These are phyloP conservation scores for Carollia perspicillata DNA, from an alignment of 2,113 vertebrate genomes.

Conservation along the genomic window DNA sequence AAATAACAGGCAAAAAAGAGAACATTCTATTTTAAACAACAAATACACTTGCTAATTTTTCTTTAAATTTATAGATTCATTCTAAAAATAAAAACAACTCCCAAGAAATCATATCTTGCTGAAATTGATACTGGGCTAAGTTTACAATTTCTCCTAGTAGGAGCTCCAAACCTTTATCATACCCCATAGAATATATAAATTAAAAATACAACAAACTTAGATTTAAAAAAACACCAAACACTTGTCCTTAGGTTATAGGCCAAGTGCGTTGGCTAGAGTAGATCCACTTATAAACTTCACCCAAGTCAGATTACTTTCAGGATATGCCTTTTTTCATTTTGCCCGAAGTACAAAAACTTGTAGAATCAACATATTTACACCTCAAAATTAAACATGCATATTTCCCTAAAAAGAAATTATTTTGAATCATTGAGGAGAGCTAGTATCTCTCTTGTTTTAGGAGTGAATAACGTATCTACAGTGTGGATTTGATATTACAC, in stretches of 20 bases:
- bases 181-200: not conserved
- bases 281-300: not conserved
- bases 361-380: not conserved
- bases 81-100: constrained; percentile 42
- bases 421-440: not conserved
- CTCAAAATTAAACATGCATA: not conserved
- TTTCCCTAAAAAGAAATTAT: constrained; percentile 32
- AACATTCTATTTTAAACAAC: not conserved
- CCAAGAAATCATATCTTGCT: not conserved
- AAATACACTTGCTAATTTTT: not conserved
- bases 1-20: not conserved
- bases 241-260: not conserved
- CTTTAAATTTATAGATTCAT: constrained; percentile 2
- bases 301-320: not conserved
- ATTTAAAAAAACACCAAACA: not conserved
- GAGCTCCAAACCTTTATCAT: not conserved
- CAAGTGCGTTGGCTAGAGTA: not conserved
- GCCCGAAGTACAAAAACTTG: not conserved
- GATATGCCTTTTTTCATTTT: not conserved
- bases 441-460: not conserved
- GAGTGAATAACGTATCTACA: not conserved
- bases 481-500: not conserved
- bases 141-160: not conserved
- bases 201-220: constrained; percentile 30
- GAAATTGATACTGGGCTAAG: not conserved